A percentile compares a stretch with the other conserved stretches of the same genome.
These are phyloP conservation scores for Scortum barcoo DNA, from an alignment of 2,113 vertebrate species.

Conservation along the genomic window DNA sequence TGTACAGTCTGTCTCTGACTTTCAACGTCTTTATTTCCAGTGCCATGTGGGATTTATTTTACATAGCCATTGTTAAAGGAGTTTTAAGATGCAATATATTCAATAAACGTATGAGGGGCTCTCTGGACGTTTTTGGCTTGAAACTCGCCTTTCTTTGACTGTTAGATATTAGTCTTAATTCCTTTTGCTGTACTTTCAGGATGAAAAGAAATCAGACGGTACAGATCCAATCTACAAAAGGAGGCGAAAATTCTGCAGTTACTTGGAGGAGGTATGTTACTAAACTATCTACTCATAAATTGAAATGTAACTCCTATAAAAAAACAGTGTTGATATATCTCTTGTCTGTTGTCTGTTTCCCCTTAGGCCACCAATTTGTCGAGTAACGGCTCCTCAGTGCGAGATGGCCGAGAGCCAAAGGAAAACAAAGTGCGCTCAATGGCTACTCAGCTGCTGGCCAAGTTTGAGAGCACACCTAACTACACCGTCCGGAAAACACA, in stretches of 20 bases:
- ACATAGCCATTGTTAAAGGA: not conserved
- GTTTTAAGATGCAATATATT: not conserved
- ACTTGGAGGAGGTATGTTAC: conserved; percentile 90
- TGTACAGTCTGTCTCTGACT: not conserved
- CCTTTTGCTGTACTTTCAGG: conserved; percentile 77
- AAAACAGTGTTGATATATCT: not conserved
- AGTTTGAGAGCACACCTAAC: conserved; percentile 90
- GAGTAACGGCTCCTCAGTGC: conserved; percentile 74
- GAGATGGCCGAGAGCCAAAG: conserved; percentile 80
- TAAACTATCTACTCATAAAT: not conserved
- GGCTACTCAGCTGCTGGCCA: conserved; percentile 93
- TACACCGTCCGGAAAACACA: conserved; percentile 83
- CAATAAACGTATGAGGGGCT: not conserved
- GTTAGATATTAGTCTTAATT: conserved; percentile 3
- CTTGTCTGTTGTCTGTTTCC: not conserved
- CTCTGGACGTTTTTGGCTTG: not conserved
- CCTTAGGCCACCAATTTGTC: conserved; percentile 85
- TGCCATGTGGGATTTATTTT: not conserved
- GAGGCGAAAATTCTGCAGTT: conserved; percentile 86
- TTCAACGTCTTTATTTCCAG: not conserved
- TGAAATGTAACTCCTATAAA: not conserved
- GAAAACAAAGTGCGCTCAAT: conserved; percentile 98
- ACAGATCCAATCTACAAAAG: conserved; percentile 90
- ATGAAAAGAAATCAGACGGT: conserved; percentile 88
- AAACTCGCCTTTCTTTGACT: not conserved